These are phyloP conservation scores for Lithophane semibrunnea DNA, from an alignment of 2,888 invertebrate genomes.

Conservation along the genomic window DNA sequence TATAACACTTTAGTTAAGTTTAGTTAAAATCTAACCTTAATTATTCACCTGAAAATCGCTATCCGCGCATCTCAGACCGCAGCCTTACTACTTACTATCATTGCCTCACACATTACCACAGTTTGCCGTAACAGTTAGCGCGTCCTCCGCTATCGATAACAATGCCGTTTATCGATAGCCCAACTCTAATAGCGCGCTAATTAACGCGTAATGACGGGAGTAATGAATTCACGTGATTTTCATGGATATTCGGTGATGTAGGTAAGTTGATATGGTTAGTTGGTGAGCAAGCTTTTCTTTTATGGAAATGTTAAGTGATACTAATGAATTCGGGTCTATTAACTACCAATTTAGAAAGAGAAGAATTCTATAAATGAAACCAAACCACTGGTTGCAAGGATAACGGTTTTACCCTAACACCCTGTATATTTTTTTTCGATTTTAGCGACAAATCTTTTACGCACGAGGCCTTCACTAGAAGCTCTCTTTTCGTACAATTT, in stretches of 20 bases:
- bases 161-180: slow-evolving; percentile 76
- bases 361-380: no score
- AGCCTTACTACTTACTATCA: slow-evolving; percentile 58
- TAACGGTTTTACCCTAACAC: no score
- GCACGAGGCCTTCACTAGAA: no score
- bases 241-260: not conserved
- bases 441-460: no score
- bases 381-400: no score
- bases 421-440: no score
- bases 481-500: no score
- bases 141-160: slow-evolving; percentile 72
- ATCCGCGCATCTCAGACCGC: slow-evolving; percentile 2
- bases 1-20: not conserved
- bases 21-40: not conserved
- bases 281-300: slow-evolving; percentile 31
- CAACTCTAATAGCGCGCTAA: slow-evolving; percentile 78
- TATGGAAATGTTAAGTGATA: slow-evolving; percentile 17
- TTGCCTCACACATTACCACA: slow-evolving; percentile 69
- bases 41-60: not conserved
- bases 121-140: slow-evolving; percentile 72
- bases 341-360: not conserved
- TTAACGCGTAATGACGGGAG: slow-evolving; percentile 64
- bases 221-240: slow-evolving; percentile 70
- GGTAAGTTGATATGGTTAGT: slow-evolving; percentile 31
- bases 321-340: not conserved